phyloP scores from a whole-genome alignment of 2,888 invertebrate species.

The Drosophila kambysellisi region DNA sequence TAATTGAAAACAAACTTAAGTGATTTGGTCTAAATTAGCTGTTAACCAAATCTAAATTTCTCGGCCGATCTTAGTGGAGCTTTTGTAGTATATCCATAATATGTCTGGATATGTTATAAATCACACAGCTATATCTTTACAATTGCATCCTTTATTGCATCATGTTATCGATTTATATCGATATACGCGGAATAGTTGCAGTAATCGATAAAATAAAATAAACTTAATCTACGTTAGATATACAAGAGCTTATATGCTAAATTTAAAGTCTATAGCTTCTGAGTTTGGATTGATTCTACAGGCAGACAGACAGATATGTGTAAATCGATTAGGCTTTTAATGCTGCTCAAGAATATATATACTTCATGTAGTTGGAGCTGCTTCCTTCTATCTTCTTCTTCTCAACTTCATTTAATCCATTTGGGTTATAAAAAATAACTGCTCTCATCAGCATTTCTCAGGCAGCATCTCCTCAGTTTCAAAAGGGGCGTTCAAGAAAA shows the following conservation, averaged over 20 bases:
- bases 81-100: too few species aligned
- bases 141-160: neutral
- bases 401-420: neutral
- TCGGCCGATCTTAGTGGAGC: too few species aligned
- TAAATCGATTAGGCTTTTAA: neutral
- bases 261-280: neutral
- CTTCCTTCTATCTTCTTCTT: neutral
- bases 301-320: neutral
- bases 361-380: neutral
- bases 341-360: neutral
- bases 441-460: neutral
- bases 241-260: neutral
- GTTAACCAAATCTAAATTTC: neutral
- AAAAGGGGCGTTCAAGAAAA: conserved; percentile 28
- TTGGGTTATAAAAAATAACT: neutral
- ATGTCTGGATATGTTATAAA: neutral
- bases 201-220: neutral
- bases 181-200: neutral
- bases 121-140: neutral
- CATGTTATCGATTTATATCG: neutral
- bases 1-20: neutral
- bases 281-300: neutral
- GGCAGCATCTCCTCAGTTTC: conserved; percentile 8
- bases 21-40: neutral
- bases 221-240: neutral